Evolutionary conservation across 2,797 vertebrate species (phyloP), one percentile per base, ranked within the genome.

Genomic region (Typhlichthys subterraneus): DNA sequence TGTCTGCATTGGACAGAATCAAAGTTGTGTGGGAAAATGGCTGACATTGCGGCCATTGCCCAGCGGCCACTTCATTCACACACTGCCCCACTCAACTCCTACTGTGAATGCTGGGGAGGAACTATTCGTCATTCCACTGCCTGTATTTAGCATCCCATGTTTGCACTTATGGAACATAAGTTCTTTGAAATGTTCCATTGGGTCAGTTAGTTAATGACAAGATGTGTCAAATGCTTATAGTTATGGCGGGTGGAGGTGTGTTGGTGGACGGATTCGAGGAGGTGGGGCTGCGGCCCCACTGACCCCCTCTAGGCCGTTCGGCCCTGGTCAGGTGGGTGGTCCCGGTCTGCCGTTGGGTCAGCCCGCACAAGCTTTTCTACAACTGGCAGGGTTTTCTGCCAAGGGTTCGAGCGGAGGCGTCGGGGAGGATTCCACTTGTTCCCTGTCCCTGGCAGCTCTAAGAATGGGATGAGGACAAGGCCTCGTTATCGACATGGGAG

Each of bases 371-470:
- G 62, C 67, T 83, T 90, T 93, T 92, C 89, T 92, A 51, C 38
- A 23, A 53, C 54, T 79, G 7, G 70, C 82, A 64, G 59, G 50
- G 66, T 77, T 67, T 66, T 67, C 66, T 58, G 64, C 78, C 69
- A 61, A 76, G 72, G 70, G 83, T 83, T 77, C 76, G 79, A 67
- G 67, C 17, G 82, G 87, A 76, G 87, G 85, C 79, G 82, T 85
- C 72, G 45, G 74, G 79, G 75, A 77, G 75, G 76, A 74, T 72
- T 85, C 83, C 84, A 81, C 88, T 91, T 92, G 87, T 91, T 72
- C 81, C 76, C 42, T 12, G 63, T 76, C 65, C 79, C 81, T 88
- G 89, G 89, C 87, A 88, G 79, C 87, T 85, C 85, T 72, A 80
- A 88, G 83, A 88, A 91, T 83, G 70, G 75, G 82, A 86, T 78